Conservation (phyloP, 2,888 invertebrate genomes). For the Hemistola chrysoprasaria region DNA sequence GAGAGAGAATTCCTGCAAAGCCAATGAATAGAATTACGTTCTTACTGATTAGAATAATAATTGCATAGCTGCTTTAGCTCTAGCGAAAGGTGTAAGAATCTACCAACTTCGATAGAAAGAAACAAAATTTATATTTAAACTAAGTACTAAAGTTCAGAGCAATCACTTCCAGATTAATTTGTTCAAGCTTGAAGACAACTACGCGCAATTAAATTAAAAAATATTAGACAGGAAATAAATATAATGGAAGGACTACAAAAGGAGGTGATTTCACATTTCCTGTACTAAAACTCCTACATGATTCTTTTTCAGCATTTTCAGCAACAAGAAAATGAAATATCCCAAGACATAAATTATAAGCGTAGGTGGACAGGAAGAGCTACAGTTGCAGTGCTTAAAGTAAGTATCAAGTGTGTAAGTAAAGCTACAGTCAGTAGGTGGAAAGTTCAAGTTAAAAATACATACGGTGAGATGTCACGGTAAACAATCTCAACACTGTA, state of each 20-base stretch:
- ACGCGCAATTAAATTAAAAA: too few relatives aligned
- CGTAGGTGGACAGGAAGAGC: constrained; percentile 16
- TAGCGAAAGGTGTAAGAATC: too few relatives aligned
- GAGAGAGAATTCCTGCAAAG: background rate
- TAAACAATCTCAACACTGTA: constrained; percentile 14
- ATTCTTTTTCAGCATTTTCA: too few relatives aligned
- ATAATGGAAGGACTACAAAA: too few relatives aligned
- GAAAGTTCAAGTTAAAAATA: constrained; percentile 14
- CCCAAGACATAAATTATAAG: constrained; percentile 10
- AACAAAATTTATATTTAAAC: too few relatives aligned
- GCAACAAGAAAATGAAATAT: constrained; percentile 15
- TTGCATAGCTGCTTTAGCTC: too few relatives aligned
- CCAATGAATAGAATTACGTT: background rate
- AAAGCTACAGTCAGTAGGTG: constrained; percentile 9
- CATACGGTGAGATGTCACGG: constrained; percentile 11
- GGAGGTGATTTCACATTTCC: background rate
- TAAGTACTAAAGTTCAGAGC: too few relatives aligned
- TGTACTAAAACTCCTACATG: background rate
- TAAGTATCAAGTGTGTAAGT: constrained; percentile 5
- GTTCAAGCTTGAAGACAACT: too few relatives aligned
- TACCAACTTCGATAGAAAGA: too few relatives aligned
- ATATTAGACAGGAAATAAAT: too few relatives aligned
- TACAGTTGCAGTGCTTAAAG: constrained; percentile 8
- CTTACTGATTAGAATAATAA: too few relatives aligned
- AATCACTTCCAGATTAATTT: too few relatives aligned